phyloP scores from a whole-genome alignment of 2,113 vertebrate species.

The Ageneiosus marmoratus region DNA sequence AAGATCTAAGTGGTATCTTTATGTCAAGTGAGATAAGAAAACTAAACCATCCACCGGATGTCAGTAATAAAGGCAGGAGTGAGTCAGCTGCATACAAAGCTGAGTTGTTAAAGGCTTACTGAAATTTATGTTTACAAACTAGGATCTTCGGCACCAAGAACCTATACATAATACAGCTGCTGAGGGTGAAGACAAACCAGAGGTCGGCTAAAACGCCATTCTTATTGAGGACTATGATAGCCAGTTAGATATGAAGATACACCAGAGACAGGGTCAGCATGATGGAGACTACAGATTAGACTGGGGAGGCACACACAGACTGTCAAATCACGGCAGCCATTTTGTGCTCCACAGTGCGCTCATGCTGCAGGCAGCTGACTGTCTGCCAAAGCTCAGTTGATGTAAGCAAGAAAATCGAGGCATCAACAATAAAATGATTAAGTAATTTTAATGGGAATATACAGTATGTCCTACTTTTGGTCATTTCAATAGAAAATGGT shows the following conservation, averaged over 20 bases:
- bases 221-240: conserved; percentile 2
- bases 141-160: background rate
- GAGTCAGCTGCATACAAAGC: background rate
- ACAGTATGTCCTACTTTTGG: background rate
- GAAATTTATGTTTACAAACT: background rate
- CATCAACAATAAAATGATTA: background rate
- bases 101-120: background rate
- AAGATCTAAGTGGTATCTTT: conserved; percentile 15
- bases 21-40: conserved; percentile 12
- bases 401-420: background rate
- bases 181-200: background rate
- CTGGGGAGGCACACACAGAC: conserved; percentile 8
- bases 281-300: conserved; percentile 30
- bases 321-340: conserved; percentile 21
- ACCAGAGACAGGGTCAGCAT: background rate
- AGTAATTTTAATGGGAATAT: background rate
- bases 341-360: conserved; percentile 32
- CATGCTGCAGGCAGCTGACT: conserved; percentile 16
- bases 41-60: background rate
- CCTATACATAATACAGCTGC: background rate
- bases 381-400: background rate
- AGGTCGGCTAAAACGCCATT: background rate
- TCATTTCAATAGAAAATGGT: background rate
- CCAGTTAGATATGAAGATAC: conserved; percentile 14
- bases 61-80: background rate